A percentile compares a stretch with the other conserved stretches of the same genome.
Evolutionary conservation across 2,113 vertebrate genomes (phyloP).

Genomic region (Merops nubicus): DNA sequence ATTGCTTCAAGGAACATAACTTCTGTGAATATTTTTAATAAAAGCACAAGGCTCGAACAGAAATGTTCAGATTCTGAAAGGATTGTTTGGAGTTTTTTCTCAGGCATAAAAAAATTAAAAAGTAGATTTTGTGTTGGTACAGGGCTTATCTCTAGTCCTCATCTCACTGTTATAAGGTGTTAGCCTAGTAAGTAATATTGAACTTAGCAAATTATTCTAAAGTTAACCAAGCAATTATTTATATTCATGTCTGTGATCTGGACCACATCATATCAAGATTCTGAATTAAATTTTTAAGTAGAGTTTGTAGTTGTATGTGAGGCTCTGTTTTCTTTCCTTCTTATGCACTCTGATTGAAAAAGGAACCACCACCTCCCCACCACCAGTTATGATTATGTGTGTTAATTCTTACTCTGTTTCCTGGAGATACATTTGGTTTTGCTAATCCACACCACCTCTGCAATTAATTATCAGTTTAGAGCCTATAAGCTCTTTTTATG

Average conservation of each 20-base stretch:
- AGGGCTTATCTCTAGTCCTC: background rate
- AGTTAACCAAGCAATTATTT: background rate
- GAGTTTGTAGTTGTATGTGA: background rate
- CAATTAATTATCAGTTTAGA: constrained; percentile 33
- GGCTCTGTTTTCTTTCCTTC: background rate
- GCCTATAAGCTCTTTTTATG: too few species aligned
- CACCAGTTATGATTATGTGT: background rate
- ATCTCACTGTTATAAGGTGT: background rate
- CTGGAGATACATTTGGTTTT: background rate
- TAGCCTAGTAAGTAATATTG: background rate
- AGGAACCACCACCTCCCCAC: fast-evolving
- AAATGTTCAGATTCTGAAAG: background rate
- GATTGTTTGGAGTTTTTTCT: background rate
- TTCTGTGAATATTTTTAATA: background rate
- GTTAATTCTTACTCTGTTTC: background rate
- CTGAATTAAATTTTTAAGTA: background rate
- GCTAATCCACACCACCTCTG: background rate
- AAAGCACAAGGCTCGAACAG: background rate
- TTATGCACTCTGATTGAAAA: background rate
- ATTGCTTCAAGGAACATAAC: background rate
- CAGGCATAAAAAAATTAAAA: background rate
- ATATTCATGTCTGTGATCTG: background rate
- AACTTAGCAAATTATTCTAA: background rate
- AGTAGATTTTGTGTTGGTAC: background rate
- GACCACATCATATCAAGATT: background rate